Conservation (phyloP, 1,140 invertebrate species). For the Archivesica marissinica region DNA sequence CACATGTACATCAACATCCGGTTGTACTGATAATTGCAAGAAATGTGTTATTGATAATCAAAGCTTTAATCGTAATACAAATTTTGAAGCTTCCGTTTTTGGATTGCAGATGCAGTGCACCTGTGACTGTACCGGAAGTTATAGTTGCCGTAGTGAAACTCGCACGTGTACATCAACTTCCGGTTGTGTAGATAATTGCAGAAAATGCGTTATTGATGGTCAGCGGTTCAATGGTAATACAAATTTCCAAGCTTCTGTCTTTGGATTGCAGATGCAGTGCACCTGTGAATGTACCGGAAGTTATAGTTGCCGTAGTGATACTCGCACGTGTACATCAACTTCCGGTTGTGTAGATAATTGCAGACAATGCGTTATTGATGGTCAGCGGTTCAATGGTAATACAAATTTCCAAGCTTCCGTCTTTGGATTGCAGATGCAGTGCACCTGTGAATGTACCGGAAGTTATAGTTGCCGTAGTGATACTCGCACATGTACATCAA, state of each 20-base stretch:
- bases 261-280: slow-evolving; percentile 9
- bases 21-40: slow-evolving; percentile 29
- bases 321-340: background rate
- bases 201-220: slow-evolving; percentile 38
- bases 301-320: background rate
- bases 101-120: background rate
- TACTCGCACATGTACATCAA: background rate
- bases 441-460: slow-evolving; percentile 40
- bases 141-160: background rate
- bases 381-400: background rate
- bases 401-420: slow-evolving; percentile 12
- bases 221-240: background rate
- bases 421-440: slow-evolving; percentile 3
- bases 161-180: slow-evolving; percentile 12
- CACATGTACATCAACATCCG: slow-evolving; percentile 12
- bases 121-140: slow-evolving; percentile 38
- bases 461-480: slow-evolving; percentile 1
- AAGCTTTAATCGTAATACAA: slow-evolving; percentile 5
- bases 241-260: background rate
- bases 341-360: slow-evolving; percentile 31
- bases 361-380: slow-evolving; percentile 41
- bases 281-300: slow-evolving; percentile 19
- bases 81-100: slow-evolving; percentile 1
- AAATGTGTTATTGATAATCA: slow-evolving; percentile 30
- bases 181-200: slow-evolving; percentile 32